phyloP scores from a whole-genome alignment of 2,113 vertebrate genomes.

The Lonchura striata region DNA sequence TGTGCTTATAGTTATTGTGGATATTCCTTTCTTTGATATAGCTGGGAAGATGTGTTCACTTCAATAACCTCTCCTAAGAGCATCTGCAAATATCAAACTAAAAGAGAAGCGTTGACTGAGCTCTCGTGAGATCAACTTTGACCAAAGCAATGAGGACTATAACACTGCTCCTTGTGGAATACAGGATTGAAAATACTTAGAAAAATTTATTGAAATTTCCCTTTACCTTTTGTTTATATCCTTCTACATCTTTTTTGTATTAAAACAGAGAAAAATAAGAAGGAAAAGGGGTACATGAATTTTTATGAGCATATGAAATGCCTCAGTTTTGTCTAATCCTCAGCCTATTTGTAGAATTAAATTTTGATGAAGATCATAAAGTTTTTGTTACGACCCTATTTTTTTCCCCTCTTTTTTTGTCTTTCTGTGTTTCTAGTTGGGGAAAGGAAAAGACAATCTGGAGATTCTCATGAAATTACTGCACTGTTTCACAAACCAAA shows the following conservation, averaged over 20 bases:
- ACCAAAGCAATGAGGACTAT: not conserved
- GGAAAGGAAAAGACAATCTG: not conserved
- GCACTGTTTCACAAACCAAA: not conserved
- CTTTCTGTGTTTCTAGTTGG: not conserved
- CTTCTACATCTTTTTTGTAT: not conserved
- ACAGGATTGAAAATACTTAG: not conserved
- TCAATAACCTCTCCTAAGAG: not conserved
- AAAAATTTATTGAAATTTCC: not conserved
- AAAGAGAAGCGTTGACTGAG: not conserved
- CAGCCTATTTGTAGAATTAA: not conserved
- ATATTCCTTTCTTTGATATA: not conserved
- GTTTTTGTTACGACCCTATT: not conserved
- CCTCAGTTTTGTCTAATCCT: not conserved
- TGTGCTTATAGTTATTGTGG: not conserved
- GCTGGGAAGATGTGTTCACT: not conserved
- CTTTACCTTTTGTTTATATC: not conserved
- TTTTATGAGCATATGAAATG: not conserved
- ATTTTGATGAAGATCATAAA: not conserved
- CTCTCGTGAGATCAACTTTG: not conserved
- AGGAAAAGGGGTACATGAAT: not conserved
- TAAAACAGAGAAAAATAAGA: not conserved
- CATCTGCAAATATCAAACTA: not conserved
- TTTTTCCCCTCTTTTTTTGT: not conserved
- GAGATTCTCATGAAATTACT: not conserved
- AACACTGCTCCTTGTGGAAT: not conserved